Conservation (phyloP, 2,797 vertebrate species). For the Gambusia yucatana region DNA sequence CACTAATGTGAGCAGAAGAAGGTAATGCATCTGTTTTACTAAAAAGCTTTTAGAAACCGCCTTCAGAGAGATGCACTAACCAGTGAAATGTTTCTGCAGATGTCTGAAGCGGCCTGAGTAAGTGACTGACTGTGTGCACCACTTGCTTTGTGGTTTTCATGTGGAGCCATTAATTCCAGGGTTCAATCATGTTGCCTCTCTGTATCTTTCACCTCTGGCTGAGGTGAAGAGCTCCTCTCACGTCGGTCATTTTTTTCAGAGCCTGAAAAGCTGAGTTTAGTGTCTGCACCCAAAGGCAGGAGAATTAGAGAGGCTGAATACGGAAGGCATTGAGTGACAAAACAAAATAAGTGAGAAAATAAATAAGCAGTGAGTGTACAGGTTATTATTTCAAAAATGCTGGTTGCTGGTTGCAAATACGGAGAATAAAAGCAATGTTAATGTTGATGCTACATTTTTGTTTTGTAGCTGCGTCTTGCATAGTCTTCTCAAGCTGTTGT, state of each 20-base stretch:
- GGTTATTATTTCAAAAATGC: neutral
- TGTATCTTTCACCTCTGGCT: slow-evolving; percentile 20
- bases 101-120: slow-evolving; percentile 20
- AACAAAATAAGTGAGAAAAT: neutral
- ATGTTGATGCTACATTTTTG: neutral
- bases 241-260: slow-evolving; percentile 19
- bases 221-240: slow-evolving; percentile 15
- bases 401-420: neutral
- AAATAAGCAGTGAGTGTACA: neutral
- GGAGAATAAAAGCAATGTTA: neutral
- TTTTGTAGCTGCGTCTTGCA: neutral
- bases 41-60: slow-evolving; percentile 39
- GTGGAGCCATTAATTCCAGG: slow-evolving; percentile 40
- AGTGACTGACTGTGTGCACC: slow-evolving; percentile 2
- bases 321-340: neutral
- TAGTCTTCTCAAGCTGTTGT: neutral
- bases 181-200: slow-evolving; percentile 40
- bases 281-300: slow-evolving; percentile 17
- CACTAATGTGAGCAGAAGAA: slow-evolving; percentile 38
- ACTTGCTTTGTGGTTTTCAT: slow-evolving; percentile 28
- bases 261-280: neutral
- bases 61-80: slow-evolving; percentile 14
- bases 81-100: slow-evolving; percentile 28
- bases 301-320: slow-evolving; percentile 5
- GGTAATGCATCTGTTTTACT: slow-evolving; percentile 47